Conservation (phyloP, 2,113 vertebrate species). For the Podiceps cristatus region DNA sequence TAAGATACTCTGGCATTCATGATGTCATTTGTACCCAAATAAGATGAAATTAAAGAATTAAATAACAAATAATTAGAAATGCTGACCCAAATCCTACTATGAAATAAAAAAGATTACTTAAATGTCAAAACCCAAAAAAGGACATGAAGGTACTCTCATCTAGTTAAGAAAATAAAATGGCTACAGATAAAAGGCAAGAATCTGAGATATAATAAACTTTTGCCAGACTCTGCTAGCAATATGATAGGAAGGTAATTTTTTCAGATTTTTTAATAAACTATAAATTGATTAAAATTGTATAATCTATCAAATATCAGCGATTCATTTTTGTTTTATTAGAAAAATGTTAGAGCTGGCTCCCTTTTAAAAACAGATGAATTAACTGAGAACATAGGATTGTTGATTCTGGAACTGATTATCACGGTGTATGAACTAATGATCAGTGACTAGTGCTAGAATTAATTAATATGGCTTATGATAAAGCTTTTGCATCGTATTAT, state of each 20-base stretch:
- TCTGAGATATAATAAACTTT: not conserved
- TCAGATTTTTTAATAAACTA: not conserved
- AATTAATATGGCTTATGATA: slow-evolving; percentile 22
- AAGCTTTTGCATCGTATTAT: not conserved
- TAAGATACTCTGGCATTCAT: not conserved
- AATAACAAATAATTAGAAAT: not conserved
- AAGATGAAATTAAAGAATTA: not conserved
- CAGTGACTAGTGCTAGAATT: slow-evolving; percentile 3
- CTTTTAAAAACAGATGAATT: slow-evolving; percentile 19
- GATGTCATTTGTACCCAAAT: not conserved
- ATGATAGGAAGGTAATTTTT: not conserved
- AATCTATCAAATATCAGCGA: not conserved
- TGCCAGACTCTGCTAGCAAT: not conserved
- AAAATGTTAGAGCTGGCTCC: not conserved
- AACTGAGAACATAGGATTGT: not conserved
- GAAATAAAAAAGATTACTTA: not conserved
- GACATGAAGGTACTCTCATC: rapidly evolving
- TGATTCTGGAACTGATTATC: slow-evolving; percentile 19
- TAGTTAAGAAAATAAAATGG: not conserved
- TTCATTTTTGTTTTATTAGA: slow-evolving; percentile 16
- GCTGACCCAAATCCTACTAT: not conserved
- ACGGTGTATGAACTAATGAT: not conserved
- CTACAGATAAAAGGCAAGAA: not conserved
- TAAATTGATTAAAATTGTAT: not conserved
- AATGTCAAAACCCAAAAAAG: not conserved